Conservation (phyloP, 2,113 vertebrate species). For the Heloderma charlesbogerti region DNA sequence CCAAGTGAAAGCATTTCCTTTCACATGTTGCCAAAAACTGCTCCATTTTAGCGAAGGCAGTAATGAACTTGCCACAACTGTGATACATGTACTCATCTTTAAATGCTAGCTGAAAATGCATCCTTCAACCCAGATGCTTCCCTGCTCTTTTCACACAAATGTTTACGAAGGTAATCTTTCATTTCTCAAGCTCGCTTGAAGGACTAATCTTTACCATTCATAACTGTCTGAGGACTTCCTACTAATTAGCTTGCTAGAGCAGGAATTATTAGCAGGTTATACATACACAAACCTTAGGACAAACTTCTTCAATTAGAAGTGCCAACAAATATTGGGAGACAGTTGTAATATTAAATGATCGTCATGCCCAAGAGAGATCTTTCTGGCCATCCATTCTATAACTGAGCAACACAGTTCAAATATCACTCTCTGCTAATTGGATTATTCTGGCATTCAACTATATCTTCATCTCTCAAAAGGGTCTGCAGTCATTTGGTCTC, state of each 20-base stretch:
- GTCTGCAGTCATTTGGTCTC: constrained; percentile 24
- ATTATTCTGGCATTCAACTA: constrained; percentile 22
- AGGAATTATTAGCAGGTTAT: constrained; percentile 11
- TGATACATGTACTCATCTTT: not conserved
- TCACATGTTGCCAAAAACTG: too few species aligned
- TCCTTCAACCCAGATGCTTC: constrained; percentile 15
- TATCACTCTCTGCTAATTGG: constrained; percentile 13
- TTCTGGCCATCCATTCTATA: constrained; percentile 34
- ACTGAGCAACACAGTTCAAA: constrained; percentile 40
- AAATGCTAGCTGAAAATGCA: constrained; percentile 35
- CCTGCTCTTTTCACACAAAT: not conserved
- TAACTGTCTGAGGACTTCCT: constrained; percentile 31
- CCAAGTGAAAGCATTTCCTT: not conserved
- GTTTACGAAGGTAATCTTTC: constrained; percentile 30
- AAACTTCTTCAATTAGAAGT: constrained; percentile 29
- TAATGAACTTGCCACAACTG: too few species aligned
- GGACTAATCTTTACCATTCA: constrained; percentile 49
- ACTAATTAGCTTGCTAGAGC: constrained; percentile 61
- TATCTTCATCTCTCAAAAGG: constrained; percentile 41
- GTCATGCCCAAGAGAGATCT: constrained; percentile 12
- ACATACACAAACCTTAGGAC: not conserved
- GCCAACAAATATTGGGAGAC: constrained; percentile 53
- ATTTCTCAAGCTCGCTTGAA: constrained; percentile 16
- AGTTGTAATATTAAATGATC: constrained; percentile 48
- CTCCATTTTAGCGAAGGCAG: not conserved